phyloP scores from a whole-genome alignment of 2,113 vertebrate genomes.

The Jacana jacana region DNA sequence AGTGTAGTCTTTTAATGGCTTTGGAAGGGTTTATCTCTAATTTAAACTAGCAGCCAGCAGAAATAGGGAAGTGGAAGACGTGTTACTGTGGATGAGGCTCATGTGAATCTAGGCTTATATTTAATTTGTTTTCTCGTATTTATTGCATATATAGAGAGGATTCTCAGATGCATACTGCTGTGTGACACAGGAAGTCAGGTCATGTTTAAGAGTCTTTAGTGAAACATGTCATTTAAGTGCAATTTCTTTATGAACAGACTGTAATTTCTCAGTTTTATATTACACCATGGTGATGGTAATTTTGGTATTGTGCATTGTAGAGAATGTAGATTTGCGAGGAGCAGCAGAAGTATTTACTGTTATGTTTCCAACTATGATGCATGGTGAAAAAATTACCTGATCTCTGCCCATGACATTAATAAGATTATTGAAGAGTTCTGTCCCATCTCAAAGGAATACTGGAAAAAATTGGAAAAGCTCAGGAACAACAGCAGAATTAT shows the following conservation, averaged over 20 bases:
- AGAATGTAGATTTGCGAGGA: not conserved
- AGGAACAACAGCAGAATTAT: not conserved
- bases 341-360: not conserved
- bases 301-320: not conserved
- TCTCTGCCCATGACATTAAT: not conserved
- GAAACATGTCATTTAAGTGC: not conserved
- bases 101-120: not conserved
- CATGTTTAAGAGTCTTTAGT: not conserved
- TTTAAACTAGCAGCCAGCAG: not conserved
- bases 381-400: fast-evolving
- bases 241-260: not conserved
- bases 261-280: not conserved
- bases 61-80: not conserved
- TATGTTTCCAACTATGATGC: not conserved
- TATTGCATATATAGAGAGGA: not conserved
- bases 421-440: not conserved
- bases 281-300: not conserved
- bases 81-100: not conserved
- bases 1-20: not conserved
- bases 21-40: not conserved
- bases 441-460: not conserved
- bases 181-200: not conserved
- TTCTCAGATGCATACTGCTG: not conserved
- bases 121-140: not conserved
- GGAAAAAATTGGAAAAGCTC: not conserved